A percentile compares a stretch with the other conserved stretches of the same genome.
phyloP scores from a whole-genome alignment of 2,888 invertebrate species.

The Rhodophaea formosa region DNA sequence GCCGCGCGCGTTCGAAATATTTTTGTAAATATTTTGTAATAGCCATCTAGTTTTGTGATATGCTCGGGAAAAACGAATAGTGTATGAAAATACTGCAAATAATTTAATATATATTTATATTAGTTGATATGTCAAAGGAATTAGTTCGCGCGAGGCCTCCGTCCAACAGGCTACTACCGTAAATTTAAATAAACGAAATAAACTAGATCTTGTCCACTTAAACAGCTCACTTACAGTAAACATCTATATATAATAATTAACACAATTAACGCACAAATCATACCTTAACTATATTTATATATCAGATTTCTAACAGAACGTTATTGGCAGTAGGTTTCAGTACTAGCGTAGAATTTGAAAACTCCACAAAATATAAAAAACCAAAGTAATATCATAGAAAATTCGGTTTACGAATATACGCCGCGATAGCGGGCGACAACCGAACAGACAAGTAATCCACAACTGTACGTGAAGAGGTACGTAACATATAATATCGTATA shows the following conservation, averaged over 20 bases:
- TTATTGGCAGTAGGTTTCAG: constrained; percentile 74
- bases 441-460: constrained; percentile 46
- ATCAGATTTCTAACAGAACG: constrained; percentile 61
- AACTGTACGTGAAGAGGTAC: constrained; percentile 19
- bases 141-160: constrained; percentile 52
- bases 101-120: constrained; percentile 21
- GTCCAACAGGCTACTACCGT: constrained; percentile 60
- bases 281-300: constrained; percentile 57
- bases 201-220: constrained; percentile 71
- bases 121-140: constrained; percentile 57
- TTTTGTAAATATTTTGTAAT: constrained; percentile 28
- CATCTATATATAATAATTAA: constrained; percentile 70
- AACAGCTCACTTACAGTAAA: constrained; percentile 70
- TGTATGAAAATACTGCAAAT: constrained; percentile 34
- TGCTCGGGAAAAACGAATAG: constrained; percentile 50
- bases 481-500: constrained; percentile 41
- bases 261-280: constrained; percentile 72
- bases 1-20: constrained; percentile 49
- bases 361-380: constrained; percentile 51
- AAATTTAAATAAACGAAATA: constrained; percentile 74
- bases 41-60: constrained; percentile 46
- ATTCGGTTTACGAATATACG: constrained; percentile 59
- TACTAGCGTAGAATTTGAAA: constrained; percentile 53
- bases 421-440: constrained; percentile 37
- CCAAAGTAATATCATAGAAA: constrained; percentile 66